A percentile compares a stretch with the other conserved stretches of the same genome.
Conservation (phyloP, 2,888 invertebrate genomes). For the Temnothorax ravouxi region DNA sequence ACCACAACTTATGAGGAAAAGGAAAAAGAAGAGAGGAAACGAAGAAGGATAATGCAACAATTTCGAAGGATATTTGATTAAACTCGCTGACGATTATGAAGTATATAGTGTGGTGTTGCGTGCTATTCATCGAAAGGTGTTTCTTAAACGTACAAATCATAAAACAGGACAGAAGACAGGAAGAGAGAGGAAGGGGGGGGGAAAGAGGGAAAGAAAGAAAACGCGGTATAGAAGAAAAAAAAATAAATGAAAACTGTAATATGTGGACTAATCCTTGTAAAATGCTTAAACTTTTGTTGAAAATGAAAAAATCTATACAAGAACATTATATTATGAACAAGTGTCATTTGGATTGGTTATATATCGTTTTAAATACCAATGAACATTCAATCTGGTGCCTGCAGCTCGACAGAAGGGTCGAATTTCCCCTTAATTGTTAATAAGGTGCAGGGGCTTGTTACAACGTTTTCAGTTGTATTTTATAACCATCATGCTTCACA, state of each 20-base stretch:
- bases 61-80: constrained; percentile 76
- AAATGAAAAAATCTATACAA: constrained; percentile 84
- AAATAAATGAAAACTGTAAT: constrained; percentile 68
- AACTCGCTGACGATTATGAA: constrained; percentile 75
- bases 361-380: constrained; percentile 80
- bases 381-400: constrained; percentile 83
- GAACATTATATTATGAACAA: constrained; percentile 81
- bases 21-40: constrained; percentile 21
- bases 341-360: constrained; percentile 83
- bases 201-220: constrained; percentile 53
- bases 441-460: constrained; percentile 78
- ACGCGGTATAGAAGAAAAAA: constrained; percentile 72
- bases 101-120: constrained; percentile 81
- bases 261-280: constrained; percentile 83
- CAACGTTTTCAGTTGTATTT: constrained; percentile 77
- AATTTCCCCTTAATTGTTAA: constrained; percentile 75
- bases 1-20: constrained; percentile 74
- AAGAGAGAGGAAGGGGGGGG: constrained; percentile 52
- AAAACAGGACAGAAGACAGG: constrained; percentile 69
- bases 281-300: constrained; percentile 85
- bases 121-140: constrained; percentile 83
- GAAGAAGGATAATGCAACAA: constrained; percentile 73
- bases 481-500: constrained; percentile 78
- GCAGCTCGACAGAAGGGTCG: constrained; percentile 73
- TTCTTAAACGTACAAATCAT: constrained; percentile 83